phyloP scores from a whole-genome alignment of 1,140 invertebrate genomes.

The Brachystomella parvula region DNA sequence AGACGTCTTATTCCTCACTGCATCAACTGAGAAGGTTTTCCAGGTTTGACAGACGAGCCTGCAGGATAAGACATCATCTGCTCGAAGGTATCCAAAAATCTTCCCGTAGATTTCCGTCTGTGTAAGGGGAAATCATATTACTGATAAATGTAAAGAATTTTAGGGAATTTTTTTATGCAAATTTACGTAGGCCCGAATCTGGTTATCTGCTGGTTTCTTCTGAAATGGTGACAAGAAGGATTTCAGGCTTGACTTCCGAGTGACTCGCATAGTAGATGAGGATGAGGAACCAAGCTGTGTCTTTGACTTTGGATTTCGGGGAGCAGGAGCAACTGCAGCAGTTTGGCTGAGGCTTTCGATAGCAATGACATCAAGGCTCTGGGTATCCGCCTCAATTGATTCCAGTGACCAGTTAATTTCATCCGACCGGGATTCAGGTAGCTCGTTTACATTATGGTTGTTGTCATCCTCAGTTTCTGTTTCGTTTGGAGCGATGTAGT shows the following conservation, averaged over 20 bases:
- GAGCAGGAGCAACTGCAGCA: too few species aligned
- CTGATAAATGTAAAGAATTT: not conserved
- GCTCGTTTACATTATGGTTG: too few species aligned
- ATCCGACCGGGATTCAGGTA: too few species aligned
- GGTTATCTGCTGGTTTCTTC: not conserved
- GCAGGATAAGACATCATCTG: not conserved
- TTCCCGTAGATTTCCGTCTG: not conserved
- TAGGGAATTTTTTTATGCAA: not conserved
- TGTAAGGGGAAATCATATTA: not conserved
- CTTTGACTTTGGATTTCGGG: too few species aligned
- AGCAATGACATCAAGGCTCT: too few species aligned
- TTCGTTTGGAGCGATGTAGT: too few species aligned
- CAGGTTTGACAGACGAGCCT: conserved; percentile 1
- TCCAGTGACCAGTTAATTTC: too few species aligned
- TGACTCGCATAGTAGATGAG: too few species aligned
- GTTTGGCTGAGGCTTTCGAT: too few species aligned
- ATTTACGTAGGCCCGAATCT: not conserved
- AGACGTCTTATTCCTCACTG: not conserved
- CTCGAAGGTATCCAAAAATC: not conserved
- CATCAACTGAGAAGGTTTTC: not conserved
- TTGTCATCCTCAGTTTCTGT: too few species aligned
- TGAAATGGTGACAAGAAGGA: not conserved
- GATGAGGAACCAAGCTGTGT: too few species aligned
- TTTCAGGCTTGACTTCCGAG: conserved; percentile 10
- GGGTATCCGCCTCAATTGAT: too few species aligned